phyloP scores from a whole-genome alignment of 2,888 invertebrate genomes.

The Lepidochitona cinerea region DNA sequence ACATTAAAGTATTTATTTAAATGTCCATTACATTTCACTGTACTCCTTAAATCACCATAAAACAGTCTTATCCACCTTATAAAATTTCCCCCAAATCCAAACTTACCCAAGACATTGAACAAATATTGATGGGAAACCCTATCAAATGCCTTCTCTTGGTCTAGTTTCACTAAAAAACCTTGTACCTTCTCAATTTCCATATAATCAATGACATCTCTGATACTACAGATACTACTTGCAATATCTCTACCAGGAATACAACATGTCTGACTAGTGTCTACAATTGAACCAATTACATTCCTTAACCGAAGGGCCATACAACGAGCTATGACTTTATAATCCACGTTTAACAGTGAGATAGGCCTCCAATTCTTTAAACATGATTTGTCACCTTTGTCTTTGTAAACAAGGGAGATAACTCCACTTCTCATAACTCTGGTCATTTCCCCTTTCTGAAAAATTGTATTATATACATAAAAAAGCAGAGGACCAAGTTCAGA shows the following conservation, averaged over 20 bases:
- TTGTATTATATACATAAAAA: neutral
- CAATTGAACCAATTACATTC: neutral
- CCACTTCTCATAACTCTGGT: neutral
- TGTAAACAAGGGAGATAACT: neutral
- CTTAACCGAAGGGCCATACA: neutral
- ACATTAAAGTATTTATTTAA: neutral
- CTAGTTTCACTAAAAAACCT: neutral
- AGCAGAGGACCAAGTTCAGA: neutral
- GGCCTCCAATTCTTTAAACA: neutral
- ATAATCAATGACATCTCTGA: neutral
- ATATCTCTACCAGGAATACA: neutral
- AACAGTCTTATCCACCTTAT: neutral
- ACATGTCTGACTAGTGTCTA: neutral
- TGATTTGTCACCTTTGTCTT: neutral
- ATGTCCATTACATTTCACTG: neutral
- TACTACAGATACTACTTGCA: neutral
- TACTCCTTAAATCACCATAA: neutral
- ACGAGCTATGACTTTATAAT: neutral
- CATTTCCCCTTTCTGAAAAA: neutral
- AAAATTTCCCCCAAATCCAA: constrained; percentile 8
- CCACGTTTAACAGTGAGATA: neutral
- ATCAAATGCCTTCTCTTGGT: constrained; percentile 1
- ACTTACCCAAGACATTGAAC: neutral
- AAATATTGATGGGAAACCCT: neutral
- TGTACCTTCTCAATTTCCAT: neutral